Conservation (phyloP, 2,113 vertebrate species). For the Chloropsis cyanopogon region DNA sequence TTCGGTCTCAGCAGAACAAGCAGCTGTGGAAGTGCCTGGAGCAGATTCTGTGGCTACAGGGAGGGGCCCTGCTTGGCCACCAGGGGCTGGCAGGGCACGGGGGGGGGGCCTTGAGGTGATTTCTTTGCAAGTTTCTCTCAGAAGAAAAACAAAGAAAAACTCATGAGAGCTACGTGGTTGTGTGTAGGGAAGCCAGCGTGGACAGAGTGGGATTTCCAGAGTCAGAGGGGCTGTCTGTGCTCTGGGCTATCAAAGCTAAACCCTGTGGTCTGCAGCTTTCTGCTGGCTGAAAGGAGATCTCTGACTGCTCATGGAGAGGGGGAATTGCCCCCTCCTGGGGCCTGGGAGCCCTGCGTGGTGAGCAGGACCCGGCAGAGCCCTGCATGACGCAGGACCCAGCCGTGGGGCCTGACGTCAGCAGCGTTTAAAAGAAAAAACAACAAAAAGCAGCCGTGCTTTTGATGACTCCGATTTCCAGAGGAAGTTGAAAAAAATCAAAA, state of each 20-base stretch:
- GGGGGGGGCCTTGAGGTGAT: rapidly evolving
- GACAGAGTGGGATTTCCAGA: conserved; percentile 2
- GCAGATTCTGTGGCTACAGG: rapidly evolving
- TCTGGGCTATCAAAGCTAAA: rapidly evolving
- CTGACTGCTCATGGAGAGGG: rapidly evolving
- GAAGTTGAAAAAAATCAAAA: not conserved
- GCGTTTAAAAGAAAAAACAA: rapidly evolving
- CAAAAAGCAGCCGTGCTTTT: not conserved
- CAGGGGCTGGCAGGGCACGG: rapidly evolving
- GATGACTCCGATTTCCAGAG: not conserved
- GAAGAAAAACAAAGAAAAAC: not conserved
- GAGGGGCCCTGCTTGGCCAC: too few species aligned
- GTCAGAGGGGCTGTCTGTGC: not conserved
- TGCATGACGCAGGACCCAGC: rapidly evolving
- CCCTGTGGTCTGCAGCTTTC: not conserved
- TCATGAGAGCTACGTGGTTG: rapidly evolving
- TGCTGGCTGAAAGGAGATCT: not conserved
- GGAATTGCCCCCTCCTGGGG: rapidly evolving
- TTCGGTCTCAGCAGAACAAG: not conserved
- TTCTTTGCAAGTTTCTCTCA: not conserved
- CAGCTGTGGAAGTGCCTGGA: rapidly evolving
- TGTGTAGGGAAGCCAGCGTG: not conserved
- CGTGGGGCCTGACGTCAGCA: not conserved
- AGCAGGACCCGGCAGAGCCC: not conserved
- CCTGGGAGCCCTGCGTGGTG: rapidly evolving